Evolutionary conservation across 2,113 vertebrate species (phyloP).

Genomic region (Dicerorhinus sumatrensis): DNA sequence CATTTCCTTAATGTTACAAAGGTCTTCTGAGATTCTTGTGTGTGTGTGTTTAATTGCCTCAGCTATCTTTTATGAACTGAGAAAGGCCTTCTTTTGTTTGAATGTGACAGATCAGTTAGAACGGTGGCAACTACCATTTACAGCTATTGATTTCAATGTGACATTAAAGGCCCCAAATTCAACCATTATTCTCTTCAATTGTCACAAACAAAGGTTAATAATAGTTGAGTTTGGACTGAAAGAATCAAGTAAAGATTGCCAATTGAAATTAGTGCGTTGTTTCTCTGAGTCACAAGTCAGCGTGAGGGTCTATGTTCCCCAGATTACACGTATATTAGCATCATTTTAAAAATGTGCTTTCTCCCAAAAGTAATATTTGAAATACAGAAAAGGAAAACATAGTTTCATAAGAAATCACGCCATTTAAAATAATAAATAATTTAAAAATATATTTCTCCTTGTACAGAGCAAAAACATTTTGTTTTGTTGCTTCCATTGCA

Average conservation of each 20-base stretch:
- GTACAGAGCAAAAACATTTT: constrained; percentile 82
- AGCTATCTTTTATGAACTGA: constrained; percentile 50
- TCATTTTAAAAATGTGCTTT: neutral
- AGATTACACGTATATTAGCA: neutral
- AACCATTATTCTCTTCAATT: constrained; percentile 83
- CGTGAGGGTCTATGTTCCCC: neutral
- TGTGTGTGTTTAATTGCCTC: constrained; percentile 41
- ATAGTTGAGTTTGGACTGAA: constrained; percentile 80
- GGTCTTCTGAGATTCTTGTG: constrained; percentile 34
- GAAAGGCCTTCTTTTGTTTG: constrained; percentile 75
- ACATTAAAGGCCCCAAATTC: constrained; percentile 80
- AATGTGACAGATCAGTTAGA: constrained; percentile 78
- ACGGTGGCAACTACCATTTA: constrained; percentile 80
- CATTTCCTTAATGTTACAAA: constrained; percentile 12
- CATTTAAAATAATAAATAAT: constrained; percentile 72
- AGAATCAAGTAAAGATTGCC: constrained; percentile 76
- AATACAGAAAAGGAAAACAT: constrained; percentile 52
- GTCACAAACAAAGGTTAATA: constrained; percentile 85
- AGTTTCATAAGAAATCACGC: constrained; percentile 32
- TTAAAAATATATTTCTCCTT: constrained; percentile 60
- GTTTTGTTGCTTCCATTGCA: constrained; percentile 82
- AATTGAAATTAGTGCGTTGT: constrained; percentile 80
- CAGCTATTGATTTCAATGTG: constrained; percentile 83
- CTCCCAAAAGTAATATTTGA: constrained; percentile 28
- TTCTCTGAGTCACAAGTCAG: constrained; percentile 64